Percentiles rank a stretch among this genome's conserved stretches.
phyloP scores from a whole-genome alignment of 2,888 invertebrate species.

The Cephus pulcher region DNA sequence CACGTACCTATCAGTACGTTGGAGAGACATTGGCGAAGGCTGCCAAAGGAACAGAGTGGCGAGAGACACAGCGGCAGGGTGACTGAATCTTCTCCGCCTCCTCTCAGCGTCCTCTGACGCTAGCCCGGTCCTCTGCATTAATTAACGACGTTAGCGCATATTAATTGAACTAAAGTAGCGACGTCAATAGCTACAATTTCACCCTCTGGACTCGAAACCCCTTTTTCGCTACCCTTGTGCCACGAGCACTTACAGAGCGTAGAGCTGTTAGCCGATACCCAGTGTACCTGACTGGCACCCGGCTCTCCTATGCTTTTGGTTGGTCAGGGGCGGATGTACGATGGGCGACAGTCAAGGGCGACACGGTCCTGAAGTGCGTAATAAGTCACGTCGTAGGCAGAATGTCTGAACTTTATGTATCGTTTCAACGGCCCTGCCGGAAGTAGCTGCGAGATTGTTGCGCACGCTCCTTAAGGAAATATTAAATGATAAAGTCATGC shows the following conservation, averaged over 20 bases:
- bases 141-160: conserved; percentile 57
- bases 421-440: background rate
- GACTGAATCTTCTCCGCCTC: background rate
- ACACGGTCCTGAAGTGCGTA: background rate
- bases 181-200: conserved; percentile 19
- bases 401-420: background rate
- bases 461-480: background rate
- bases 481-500: background rate
- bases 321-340: background rate
- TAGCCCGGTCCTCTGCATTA: conserved; percentile 42
- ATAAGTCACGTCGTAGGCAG: background rate
- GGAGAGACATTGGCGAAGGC: background rate
- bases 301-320: background rate
- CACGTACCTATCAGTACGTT: background rate
- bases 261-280: background rate
- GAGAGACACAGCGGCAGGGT: background rate
- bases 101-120: background rate
- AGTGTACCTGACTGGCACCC: background rate
- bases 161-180: conserved; percentile 55
- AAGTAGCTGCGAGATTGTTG: background rate
- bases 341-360: background rate
- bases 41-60: background rate
- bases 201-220: conserved; percentile 13
- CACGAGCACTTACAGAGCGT: background rate
- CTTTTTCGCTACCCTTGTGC: conserved; percentile 18